Conservation (phyloP, 2,797 vertebrate genomes). For the Acrocephalus scirpaceus region DNA sequence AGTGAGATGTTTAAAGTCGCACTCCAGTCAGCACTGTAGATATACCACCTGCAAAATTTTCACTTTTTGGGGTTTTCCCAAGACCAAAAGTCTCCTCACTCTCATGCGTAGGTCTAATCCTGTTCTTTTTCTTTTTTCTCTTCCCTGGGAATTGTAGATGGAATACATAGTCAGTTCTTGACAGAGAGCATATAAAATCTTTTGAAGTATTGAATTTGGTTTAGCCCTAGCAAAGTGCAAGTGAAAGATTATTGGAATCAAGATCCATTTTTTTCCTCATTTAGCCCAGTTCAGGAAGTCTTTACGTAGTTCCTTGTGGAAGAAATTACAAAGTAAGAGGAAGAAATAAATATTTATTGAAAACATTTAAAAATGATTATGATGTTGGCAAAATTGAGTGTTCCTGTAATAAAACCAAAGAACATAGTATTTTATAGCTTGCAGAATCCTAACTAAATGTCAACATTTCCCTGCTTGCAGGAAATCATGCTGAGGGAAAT, state of each 20-base stretch:
- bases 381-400: not conserved
- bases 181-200: not conserved
- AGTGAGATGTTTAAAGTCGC: not conserved
- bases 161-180: not conserved
- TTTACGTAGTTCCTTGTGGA: not conserved
- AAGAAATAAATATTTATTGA: not conserved
- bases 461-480: not conserved
- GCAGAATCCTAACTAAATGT: not conserved
- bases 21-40: not conserved
- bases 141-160: not conserved
- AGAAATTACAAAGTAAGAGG: not conserved
- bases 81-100: not conserved
- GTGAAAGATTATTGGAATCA: not conserved
- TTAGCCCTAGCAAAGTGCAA: not conserved
- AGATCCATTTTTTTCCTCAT: not conserved
- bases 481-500: not conserved
- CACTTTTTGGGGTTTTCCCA: not conserved
- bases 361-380: not conserved
- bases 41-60: not conserved
- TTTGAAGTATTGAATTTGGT: not conserved
- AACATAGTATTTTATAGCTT: not conserved
- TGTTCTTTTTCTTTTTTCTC: not conserved
- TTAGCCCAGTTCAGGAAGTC: not conserved
- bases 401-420: not conserved
- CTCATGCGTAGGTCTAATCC: not conserved